phyloP scores from a whole-genome alignment of 53 echinoderm and acorn worm species.

The Astropecten irregularis region DNA sequence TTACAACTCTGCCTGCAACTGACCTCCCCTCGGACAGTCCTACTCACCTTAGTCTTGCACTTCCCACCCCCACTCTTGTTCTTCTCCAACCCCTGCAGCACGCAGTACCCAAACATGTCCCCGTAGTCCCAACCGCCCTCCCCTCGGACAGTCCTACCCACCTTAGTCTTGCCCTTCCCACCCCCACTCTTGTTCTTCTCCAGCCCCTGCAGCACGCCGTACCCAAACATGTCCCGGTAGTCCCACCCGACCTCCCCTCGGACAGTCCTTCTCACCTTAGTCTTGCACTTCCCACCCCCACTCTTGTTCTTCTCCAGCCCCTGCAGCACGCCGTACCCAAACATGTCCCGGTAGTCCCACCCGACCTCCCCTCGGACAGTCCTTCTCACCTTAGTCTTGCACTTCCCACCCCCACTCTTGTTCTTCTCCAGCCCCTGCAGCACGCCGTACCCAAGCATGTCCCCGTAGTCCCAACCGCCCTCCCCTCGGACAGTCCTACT shows the following conservation, averaged over 20 bases:
- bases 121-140: constrained; percentile 51
- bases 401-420: constrained; percentile 5
- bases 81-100: constrained; percentile 30
- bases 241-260: too few relatives aligned
- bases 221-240: constrained; percentile 45
- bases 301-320: constrained; percentile 25
- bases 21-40: too few relatives aligned
- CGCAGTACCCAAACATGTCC: constrained; percentile 35
- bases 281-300: constrained; percentile 13
- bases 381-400: constrained; percentile 45
- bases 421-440: constrained; percentile 23
- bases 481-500: too few relatives aligned
- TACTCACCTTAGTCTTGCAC: constrained; percentile 42
- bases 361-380: too few relatives aligned
- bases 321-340: constrained; percentile 37
- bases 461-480: constrained; percentile 50
- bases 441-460: constrained; percentile 39
- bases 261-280: too few relatives aligned
- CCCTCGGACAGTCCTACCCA: too few relatives aligned
- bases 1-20: too few relatives aligned
- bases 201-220: constrained; percentile 22
- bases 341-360: constrained; percentile 47
- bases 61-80: constrained; percentile 2
- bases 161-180: constrained; percentile 49
- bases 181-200: constrained; percentile 3